Evolutionary conservation across 2,888 invertebrate species (phyloP), one percentile per base, ranked within the genome.

Genomic region (Scaptomyza caliginosa): DNA sequence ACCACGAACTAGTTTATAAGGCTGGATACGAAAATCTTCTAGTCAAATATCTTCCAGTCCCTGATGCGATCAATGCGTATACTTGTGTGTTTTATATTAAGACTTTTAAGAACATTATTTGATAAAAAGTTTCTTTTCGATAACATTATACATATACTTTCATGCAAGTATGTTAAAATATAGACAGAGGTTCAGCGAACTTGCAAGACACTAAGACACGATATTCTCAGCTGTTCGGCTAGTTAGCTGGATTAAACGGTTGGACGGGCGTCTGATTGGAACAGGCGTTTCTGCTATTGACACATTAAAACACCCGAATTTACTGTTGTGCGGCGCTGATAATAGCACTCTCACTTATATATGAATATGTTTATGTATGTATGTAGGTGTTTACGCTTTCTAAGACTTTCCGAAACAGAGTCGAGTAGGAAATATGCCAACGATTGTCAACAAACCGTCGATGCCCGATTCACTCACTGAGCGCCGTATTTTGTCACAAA

Each of bases 101-200:
- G n/a, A n/a, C n/a, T n/a, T n/a, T n/a, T n/a, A n/a, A n/a, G n/a
- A n/a, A n/a, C n/a, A 45, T 43, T 16, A 5, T 24, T 39, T 74
- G 38, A 74, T 71, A 68, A 62, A 51, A 42, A 46, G 40, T 50
- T 54, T 32, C 3, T 23, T 57, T 62, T 62, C 50, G 24, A 40
- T 48, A 40, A 17, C 30, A 28, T 32, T 26, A 11, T n/a, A 50
- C 4, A 40, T 30, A 51, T 30, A n/a, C n/a, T 5, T 30, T 4
- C 21, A 63, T n/a, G 16, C 32, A 26, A 4, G 3, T 21, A 17
- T n/a, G 5, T 30, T 21, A 42, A 17, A 17, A 32, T 30, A 23
- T 32, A 21, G 30, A 23, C 39, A 36, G 36, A 56, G 45, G 76
- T 76, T 74, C 74, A 71, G 52, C 74, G 76, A 71, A 74, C 76